Evolutionary conservation across 2,113 vertebrate species (phyloP), one percentile per base, ranked within the genome.

Genomic region (Vidua chalybeata): DNA sequence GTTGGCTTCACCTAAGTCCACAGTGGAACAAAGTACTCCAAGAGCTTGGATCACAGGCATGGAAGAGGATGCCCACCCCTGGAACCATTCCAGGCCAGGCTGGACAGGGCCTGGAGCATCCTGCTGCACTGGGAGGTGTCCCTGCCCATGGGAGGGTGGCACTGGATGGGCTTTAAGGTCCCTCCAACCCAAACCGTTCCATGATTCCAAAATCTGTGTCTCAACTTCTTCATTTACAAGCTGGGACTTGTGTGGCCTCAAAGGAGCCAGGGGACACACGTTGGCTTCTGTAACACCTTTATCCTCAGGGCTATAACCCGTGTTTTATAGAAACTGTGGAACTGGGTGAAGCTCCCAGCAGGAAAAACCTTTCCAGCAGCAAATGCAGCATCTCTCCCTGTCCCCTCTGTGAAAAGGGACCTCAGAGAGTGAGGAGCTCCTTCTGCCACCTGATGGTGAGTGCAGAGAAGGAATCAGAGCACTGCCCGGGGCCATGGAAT

Each of bases 401-500:
- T 28, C 52, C 24, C 48, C 17, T 6, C 26, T 41, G 39, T 71
- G 61, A 7, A 62, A 58, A 78, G 52, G 26, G 35, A 27, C 69
- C 64, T 35, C 61, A 10, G 66, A 45, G 77, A 67, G 90, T 4
- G 20, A 85, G 96, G 17, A 78, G 56, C 71, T 93, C 90, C 78
- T 94, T 93, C 93, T 96, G 94, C 93, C 88, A 91, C 9, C 96
- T 85, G 82, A 95, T 93, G 94, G 93, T 33, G 85, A 92, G 39
- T 2, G 27, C 28, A 78, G 74, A 82, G 39, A 87, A 90, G 82
- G 78, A 84, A 41, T 18, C 74, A 71, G 46, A 84, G n/a, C 81
- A 5, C 17, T 41, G 12, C 31, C 16, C 1, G 1, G 46, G 8
- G 2, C 2, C 46, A 4, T 15, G 51, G 69, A 8, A 5, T 13